Conservation (phyloP, 1,140 invertebrate genomes). For the Diachasma alloeum region DNA sequence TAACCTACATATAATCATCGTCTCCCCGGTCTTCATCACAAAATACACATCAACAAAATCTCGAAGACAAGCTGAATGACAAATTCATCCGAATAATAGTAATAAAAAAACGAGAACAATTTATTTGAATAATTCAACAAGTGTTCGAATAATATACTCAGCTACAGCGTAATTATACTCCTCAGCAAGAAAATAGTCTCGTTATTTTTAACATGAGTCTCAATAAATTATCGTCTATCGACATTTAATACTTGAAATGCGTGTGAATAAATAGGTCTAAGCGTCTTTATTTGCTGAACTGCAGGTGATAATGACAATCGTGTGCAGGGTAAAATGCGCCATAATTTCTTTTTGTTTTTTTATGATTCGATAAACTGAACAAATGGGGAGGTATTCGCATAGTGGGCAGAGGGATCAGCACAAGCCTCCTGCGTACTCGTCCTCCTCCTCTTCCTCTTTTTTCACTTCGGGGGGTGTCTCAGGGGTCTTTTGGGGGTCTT, state of each 20-base stretch:
- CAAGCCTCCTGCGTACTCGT: slow-evolving; percentile 4
- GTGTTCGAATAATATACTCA: background rate
- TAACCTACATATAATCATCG: slow-evolving; percentile 7
- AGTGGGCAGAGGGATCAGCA: background rate
- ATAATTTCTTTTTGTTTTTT: background rate
- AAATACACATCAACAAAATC: background rate
- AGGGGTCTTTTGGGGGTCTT: background rate
- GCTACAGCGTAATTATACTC: slow-evolving; percentile 1
- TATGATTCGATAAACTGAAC: background rate
- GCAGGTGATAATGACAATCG: background rate
- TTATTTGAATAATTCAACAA: background rate
- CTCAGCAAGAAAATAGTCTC: background rate
- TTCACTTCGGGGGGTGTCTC: background rate
- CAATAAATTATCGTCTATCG: background rate
- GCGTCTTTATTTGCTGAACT: background rate
- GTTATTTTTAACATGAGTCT: background rate
- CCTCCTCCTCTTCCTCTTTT: background rate
- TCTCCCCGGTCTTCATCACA: background rate
- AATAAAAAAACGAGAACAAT: background rate
- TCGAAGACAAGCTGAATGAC: background rate
- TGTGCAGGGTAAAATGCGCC: background rate
- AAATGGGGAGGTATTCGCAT: background rate
- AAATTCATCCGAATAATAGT: background rate
- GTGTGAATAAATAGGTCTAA: background rate
- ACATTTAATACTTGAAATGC: background rate